These are phyloP conservation scores for Brachionus rubens DNA, from an alignment of 1,140 invertebrate species.

Conservation along the genomic window DNA sequence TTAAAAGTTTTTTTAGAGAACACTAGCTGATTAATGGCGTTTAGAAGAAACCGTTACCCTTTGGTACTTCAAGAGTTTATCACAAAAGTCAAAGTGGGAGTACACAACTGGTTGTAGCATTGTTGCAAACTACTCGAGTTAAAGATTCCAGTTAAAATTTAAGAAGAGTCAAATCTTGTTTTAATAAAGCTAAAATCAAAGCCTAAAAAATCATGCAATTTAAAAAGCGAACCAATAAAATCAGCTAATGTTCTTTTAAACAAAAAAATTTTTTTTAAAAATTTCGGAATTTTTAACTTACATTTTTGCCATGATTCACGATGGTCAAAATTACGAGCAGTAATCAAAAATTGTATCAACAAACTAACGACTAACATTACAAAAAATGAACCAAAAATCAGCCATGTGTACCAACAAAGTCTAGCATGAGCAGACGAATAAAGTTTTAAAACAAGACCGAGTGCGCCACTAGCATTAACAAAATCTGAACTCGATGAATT, in stretches of 20 bases:
- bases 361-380: conserved; percentile 20
- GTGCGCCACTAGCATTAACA: background rate
- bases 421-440: conserved; percentile 37
- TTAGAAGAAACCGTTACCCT: no score
- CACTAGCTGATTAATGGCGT: conserved; percentile 12
- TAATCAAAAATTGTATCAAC: conserved; percentile 23
- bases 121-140: no score
- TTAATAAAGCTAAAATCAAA: no score
- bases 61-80: no score
- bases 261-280: no score
- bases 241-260: conserved; percentile 6
- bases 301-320: conserved; percentile 29
- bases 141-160: no score
- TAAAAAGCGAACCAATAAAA: background rate
- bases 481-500: background rate
- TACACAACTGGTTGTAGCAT: no score
- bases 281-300: no score
- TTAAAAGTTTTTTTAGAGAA: background rate
- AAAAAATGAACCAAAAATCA: conserved; percentile 43
- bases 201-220: no score
- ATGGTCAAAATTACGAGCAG: conserved; percentile 24
- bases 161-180: no score
- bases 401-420: conserved; percentile 45
- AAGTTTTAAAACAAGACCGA: conserved; percentile 21
- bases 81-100: no score